phyloP scores from a whole-genome alignment of 1,140 invertebrate species.

The Philotrypesis tridentata region DNA sequence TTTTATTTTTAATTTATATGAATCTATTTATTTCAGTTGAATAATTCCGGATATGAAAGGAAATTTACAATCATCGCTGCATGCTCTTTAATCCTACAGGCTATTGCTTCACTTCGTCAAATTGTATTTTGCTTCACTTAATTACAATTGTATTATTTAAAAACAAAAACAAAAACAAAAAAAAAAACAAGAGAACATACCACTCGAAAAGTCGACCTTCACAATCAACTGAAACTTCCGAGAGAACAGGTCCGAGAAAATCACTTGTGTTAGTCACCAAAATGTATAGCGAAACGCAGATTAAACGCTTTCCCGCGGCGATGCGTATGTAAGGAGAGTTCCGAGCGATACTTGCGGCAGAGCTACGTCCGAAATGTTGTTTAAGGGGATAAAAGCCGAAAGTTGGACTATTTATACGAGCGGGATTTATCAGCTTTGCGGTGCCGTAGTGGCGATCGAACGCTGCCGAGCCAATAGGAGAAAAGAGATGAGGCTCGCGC shows the following conservation, averaged over 20 bases:
- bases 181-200: neutral
- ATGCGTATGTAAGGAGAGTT: too few relatives aligned
- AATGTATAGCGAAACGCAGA: too few relatives aligned
- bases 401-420: constrained; percentile 49
- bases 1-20: neutral
- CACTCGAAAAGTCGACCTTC: neutral
- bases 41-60: too few relatives aligned
- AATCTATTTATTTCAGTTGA: too few relatives aligned
- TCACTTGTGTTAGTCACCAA: too few relatives aligned
- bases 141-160: too few relatives aligned
- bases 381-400: constrained; percentile 37
- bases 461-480: constrained; percentile 13
- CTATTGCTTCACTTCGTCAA: too few relatives aligned
- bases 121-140: too few relatives aligned
- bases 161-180: neutral
- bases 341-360: neutral
- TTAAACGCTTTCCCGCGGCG: too few relatives aligned
- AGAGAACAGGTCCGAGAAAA: too few relatives aligned
- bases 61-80: too few relatives aligned
- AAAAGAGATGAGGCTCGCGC: constrained; percentile 9
- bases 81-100: too few relatives aligned
- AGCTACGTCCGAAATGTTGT: neutral
- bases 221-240: neutral
- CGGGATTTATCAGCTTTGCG: constrained; percentile 33
- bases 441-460: neutral